Evolutionary conservation across 2,888 invertebrate species (phyloP).

Genomic region (Andrena marginata): DNA sequence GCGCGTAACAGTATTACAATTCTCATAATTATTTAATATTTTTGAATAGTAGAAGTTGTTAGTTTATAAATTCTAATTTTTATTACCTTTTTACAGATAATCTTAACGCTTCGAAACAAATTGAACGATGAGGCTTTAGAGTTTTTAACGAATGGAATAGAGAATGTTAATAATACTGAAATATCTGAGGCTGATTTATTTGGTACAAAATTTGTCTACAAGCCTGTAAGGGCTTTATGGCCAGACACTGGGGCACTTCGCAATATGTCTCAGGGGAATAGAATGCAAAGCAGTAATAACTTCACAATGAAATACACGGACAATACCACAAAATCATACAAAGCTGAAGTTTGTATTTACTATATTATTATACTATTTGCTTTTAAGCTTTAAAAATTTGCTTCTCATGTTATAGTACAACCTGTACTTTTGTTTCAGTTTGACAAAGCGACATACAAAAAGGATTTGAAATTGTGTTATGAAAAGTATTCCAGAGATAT

Average conservation of each 20-base stretch:
- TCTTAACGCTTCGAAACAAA: conserved; percentile 43
- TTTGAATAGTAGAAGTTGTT: not conserved
- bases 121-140: conserved; percentile 73
- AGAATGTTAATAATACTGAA: conserved; percentile 22
- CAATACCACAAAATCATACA: conserved; percentile 45
- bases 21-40: not conserved
- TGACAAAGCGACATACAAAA: conserved; percentile 87
- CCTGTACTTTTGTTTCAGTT: conserved; percentile 84
- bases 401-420: conserved; percentile 1
- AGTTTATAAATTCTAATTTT: conserved; percentile 18
- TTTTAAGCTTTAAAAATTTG: not conserved
- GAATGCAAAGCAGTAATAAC: conserved; percentile 67
- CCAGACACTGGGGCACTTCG: conserved; percentile 76
- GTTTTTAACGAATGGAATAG: conserved; percentile 66
- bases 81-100: conserved; percentile 39
- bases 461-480: conserved; percentile 86
- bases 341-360: conserved; percentile 67
- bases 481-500: conserved; percentile 84
- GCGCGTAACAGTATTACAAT: not conserved
- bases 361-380: not conserved
- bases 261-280: conserved; percentile 73
- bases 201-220: conserved; percentile 74
- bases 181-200: conserved; percentile 67
- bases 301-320: conserved; percentile 78
- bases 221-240: conserved; percentile 73